Base-by-base conservation (phyloP, 2,888 invertebrate genomes). In the Tetragonula carbonaria region DNA sequence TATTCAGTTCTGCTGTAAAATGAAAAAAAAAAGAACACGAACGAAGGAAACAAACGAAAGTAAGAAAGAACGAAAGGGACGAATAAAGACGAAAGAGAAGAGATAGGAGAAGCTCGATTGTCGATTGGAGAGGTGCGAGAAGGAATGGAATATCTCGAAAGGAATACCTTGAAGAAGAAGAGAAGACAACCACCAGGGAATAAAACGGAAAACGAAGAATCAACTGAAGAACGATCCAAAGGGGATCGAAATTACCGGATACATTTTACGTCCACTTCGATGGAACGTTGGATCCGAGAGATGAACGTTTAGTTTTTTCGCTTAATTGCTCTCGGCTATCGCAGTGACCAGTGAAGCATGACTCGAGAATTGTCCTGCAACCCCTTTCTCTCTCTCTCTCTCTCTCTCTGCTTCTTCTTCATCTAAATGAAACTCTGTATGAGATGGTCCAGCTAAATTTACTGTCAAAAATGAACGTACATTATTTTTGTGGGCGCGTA, bases 41-140 rank as follows among this genome's bases (percentile, higher is more conserved):
- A 8, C 50, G 23, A 50, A 50, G 45, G 45, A 38, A 63, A 11
- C 11, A 13, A 65, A 65, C 28, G 18, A 38, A 63, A 28, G 33
- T 21, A 28, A 65, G 2, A 38, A 14, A 38, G 21, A 50, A 8
- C 38, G 53, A 45, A 14, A 55, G 14, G n/a, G 4, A 50, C n/a
- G n/a, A 23, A 38, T 23, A 23, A 50, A 21, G 14, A 23, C 6
- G 38, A 66, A 51, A 55, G 55, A 45, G 33, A 28, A 65, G 33
- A 21, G 33, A 21, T 65, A 57, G 71, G 67, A 18, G 51, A 78
- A 74, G 84, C 90, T 91, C 89, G 28, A 87, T 90, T 85, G 89
- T 92, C 91, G 86, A 87, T 90, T 92, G 93, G 93, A 93, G 92
- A 92, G 92, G 91, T 90, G 91, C 91, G 90, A 91, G 88, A 90